These are phyloP conservation scores for Polydrusus pterygomalis DNA, from an alignment of 2,888 invertebrate genomes.

Conservation along the genomic window DNA sequence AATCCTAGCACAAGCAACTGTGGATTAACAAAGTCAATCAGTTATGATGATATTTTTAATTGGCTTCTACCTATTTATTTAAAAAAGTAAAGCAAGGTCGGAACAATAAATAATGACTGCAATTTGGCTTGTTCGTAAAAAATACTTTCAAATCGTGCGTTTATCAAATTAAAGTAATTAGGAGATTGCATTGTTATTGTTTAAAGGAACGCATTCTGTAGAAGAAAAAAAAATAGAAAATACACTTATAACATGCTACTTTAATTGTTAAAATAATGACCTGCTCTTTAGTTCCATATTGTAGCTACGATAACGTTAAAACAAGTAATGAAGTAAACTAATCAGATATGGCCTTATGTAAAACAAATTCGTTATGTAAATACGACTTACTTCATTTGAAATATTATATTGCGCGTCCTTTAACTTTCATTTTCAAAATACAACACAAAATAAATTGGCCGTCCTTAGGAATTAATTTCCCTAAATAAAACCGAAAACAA, in stretches of 20 bases:
- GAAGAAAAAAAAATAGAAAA: background rate
- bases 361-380: no score
- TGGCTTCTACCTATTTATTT: background rate
- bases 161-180: slow-evolving; percentile 1
- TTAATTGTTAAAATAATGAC: background rate
- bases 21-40: no score
- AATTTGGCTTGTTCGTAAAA: background rate
- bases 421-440: no score
- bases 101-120: background rate
- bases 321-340: no score
- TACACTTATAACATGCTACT: background rate
- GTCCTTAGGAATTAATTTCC: no score
- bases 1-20: no score
- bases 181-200: background rate
- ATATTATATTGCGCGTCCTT: no score
- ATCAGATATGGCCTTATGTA: no score
- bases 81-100: slow-evolving; percentile 2
- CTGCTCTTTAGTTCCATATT: background rate
- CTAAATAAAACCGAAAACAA: no score
- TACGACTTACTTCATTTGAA: no score
- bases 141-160: slow-evolving; percentile 8
- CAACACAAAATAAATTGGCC: no score
- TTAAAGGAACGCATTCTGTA: background rate
- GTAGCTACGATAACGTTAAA: no score
- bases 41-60: background rate